phyloP scores from a whole-genome alignment of 1,140 invertebrate species.

The Lerema accius region DNA sequence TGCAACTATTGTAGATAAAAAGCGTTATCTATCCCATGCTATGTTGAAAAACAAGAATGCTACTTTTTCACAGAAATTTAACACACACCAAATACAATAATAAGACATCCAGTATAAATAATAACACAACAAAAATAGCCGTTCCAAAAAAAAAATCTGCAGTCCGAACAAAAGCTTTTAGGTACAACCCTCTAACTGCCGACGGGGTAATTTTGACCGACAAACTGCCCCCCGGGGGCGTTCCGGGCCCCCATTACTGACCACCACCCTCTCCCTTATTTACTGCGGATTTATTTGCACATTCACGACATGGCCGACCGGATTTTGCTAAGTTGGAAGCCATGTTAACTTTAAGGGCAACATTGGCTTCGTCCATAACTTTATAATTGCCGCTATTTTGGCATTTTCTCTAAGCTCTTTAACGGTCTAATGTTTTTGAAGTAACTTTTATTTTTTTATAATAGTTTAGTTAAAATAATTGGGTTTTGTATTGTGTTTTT shows the following conservation, averaged over 20 bases:
- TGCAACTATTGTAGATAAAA: too few species aligned
- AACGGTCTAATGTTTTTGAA: too few species aligned
- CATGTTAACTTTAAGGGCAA: constrained; percentile 22
- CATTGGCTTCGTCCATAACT: not conserved
- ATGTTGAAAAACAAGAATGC: too few species aligned
- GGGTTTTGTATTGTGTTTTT: too few species aligned
- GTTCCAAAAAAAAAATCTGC: too few species aligned
- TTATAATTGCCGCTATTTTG: not conserved
- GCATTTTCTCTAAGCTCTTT: too few species aligned
- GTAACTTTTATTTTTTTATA: too few species aligned
- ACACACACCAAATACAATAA: not conserved
- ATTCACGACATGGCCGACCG: constrained; percentile 52
- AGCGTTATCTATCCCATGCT: too few species aligned
- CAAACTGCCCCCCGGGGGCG: constrained; percentile 44
- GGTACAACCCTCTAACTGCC: constrained; percentile 39
- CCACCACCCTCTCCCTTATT: constrained; percentile 63
- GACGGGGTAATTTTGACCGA: constrained; percentile 44
- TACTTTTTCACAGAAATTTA: too few species aligned
- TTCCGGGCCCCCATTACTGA: constrained; percentile 56
- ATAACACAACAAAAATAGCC: too few species aligned
- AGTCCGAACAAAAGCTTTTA: not conserved
- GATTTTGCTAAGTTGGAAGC: constrained; percentile 23
- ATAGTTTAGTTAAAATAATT: too few species aligned
- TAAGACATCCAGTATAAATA: too few species aligned
- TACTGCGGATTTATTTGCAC: constrained; percentile 64